Evolutionary conservation across 2,888 invertebrate genomes (phyloP).

Genomic region (Acanthosepion pharaonis): DNA sequence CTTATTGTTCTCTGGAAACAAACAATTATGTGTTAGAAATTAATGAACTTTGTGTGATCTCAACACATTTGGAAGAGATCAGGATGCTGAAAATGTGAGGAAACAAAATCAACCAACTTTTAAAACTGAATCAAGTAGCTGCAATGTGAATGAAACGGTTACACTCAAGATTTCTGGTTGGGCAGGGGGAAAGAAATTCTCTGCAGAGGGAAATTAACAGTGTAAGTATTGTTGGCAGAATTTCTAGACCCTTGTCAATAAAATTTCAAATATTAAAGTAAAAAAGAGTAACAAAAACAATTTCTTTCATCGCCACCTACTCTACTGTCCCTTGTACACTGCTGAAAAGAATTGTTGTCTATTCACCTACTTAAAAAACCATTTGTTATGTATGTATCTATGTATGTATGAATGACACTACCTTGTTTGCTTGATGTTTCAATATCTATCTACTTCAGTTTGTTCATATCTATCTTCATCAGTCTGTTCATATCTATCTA

Average conservation of each 20-base stretch:
- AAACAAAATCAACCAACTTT: too few species aligned
- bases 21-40: too few species aligned
- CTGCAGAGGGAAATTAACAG: neutral
- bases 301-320: too few species aligned
- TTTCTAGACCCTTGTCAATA: neutral
- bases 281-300: neutral
- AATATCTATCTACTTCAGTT: neutral
- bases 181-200: neutral
- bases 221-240: neutral
- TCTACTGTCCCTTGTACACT: too few species aligned
- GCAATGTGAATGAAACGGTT: too few species aligned
- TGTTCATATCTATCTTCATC: neutral
- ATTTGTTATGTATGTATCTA: neutral
- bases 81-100: too few species aligned
- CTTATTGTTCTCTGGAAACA: too few species aligned
- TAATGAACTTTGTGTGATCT: too few species aligned
- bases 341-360: too few species aligned
- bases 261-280: neutral
- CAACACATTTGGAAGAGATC: too few species aligned
- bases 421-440: neutral
- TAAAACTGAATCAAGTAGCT: neutral
- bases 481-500: neutral
- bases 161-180: too few species aligned
- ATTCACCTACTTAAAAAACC: neutral
- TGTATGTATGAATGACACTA: neutral